These are phyloP conservation scores for Silurus glanis DNA, from an alignment of 2,113 vertebrate species.

Conservation along the genomic window DNA sequence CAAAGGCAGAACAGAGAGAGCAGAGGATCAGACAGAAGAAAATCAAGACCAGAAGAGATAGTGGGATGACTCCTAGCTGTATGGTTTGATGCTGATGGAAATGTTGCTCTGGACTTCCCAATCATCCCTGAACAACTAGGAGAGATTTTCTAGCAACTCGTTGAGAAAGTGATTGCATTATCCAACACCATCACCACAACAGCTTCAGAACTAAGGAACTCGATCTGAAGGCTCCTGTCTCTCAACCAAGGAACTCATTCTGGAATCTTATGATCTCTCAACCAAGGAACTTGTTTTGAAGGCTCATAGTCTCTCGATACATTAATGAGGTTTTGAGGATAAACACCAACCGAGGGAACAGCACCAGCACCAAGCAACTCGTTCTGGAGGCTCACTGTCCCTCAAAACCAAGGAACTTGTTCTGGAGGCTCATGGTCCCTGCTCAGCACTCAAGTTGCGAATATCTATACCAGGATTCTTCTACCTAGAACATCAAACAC, in stretches of 20 bases:
- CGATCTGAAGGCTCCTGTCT: no score
- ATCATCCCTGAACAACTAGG: not conserved
- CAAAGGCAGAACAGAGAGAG: no score
- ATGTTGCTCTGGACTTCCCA: not conserved
- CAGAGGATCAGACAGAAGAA: no score
- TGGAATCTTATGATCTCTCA: no score
- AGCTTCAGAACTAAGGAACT: not conserved
- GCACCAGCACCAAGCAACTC: no score
- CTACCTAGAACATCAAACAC: not conserved
- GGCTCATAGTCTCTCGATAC: not conserved
- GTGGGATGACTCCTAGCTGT: not conserved
- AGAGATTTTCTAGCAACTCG: not conserved
- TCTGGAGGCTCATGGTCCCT: not conserved
- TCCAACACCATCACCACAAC: not conserved
- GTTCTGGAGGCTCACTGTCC: no score
- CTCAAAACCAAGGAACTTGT: not conserved
- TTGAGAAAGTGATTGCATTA: no score
- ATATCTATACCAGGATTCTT: not conserved
- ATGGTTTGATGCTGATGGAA: not conserved
- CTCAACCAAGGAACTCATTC: not conserved
- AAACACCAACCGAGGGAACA: no score
- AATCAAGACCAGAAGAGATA: no score
- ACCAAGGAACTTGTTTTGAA: not conserved
- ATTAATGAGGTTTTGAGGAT: not conserved
- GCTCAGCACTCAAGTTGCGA: not conserved